Conservation (phyloP, 2,888 invertebrate species). For the Ochropleura leucogaster region DNA sequence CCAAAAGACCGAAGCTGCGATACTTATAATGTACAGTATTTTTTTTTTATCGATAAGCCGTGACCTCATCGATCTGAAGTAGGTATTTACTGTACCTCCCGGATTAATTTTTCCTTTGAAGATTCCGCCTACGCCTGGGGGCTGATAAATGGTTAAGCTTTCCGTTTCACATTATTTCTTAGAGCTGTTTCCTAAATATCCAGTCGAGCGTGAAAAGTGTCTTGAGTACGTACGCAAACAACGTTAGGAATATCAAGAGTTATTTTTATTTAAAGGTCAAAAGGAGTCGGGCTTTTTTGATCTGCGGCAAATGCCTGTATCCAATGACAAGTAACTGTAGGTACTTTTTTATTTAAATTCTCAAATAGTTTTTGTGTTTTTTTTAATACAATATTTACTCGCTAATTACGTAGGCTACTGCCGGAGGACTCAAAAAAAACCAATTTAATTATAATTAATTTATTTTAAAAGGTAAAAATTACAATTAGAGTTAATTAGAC, state of each 20-base stretch:
- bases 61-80: conserved; percentile 26
- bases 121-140: conserved; percentile 31
- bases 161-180: conserved; percentile 29
- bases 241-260: background rate
- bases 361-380: too few relatives aligned
- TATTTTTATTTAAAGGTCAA: conserved; percentile 28
- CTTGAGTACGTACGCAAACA: conserved; percentile 26
- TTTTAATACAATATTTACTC: too few relatives aligned
- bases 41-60: conserved; percentile 1
- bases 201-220: conserved; percentile 16
- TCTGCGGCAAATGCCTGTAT: background rate
- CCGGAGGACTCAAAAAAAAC: too few relatives aligned
- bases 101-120: conserved; percentile 37
- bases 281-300: background rate
- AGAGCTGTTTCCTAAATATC: conserved; percentile 27
- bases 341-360: too few relatives aligned
- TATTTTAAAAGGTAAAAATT: too few relatives aligned
- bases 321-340: background rate
- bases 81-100: conserved; percentile 12
- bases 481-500: too few relatives aligned
- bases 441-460: too few relatives aligned
- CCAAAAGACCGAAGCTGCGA: too few relatives aligned
- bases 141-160: conserved; percentile 41
- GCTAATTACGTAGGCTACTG: too few relatives aligned
- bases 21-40: too few relatives aligned